phyloP scores from a whole-genome alignment of 2,888 invertebrate genomes.

The Athalia rosae region DNA sequence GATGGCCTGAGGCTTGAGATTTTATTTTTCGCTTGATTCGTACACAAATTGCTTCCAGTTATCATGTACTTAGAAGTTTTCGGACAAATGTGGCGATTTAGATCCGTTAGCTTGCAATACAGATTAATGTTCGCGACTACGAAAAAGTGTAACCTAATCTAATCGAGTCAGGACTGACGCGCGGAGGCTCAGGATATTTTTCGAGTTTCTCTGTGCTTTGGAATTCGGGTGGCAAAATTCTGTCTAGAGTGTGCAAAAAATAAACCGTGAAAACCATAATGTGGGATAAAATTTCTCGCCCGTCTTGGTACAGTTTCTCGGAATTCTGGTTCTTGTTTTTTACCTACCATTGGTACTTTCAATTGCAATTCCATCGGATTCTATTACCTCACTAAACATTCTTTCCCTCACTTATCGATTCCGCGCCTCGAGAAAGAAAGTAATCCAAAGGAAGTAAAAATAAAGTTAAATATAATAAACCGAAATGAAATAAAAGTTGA shows the following conservation, averaged over 20 bases:
- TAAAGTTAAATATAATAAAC: neutral
- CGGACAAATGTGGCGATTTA: neutral
- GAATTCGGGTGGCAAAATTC: constrained; percentile 13
- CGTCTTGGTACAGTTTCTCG: constrained; percentile 21
- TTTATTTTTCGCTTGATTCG: neutral
- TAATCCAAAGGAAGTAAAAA: neutral
- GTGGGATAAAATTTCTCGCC: constrained; percentile 11
- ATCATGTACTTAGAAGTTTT: neutral
- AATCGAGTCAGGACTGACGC: constrained; percentile 1
- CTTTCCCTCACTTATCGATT: constrained; percentile 37
- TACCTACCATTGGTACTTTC: constrained; percentile 24
- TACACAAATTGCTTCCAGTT: too few relatives aligned
- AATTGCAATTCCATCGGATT: constrained; percentile 40
- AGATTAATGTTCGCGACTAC: constrained; percentile 6
- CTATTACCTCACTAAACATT: constrained; percentile 34
- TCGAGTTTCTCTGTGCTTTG: constrained; percentile 13
- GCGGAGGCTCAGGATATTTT: neutral
- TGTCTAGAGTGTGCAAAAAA: neutral
- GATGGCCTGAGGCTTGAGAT: neutral
- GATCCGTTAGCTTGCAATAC: neutral
- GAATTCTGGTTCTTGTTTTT: constrained; percentile 10
- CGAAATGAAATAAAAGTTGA: constrained; percentile 17
- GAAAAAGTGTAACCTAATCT: constrained; percentile 8
- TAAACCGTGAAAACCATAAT: constrained; percentile 26
- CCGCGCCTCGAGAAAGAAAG: constrained; percentile 1